Conservation (phyloP, 2,113 vertebrate species). For the Protobothrops flavoviridis region DNA sequence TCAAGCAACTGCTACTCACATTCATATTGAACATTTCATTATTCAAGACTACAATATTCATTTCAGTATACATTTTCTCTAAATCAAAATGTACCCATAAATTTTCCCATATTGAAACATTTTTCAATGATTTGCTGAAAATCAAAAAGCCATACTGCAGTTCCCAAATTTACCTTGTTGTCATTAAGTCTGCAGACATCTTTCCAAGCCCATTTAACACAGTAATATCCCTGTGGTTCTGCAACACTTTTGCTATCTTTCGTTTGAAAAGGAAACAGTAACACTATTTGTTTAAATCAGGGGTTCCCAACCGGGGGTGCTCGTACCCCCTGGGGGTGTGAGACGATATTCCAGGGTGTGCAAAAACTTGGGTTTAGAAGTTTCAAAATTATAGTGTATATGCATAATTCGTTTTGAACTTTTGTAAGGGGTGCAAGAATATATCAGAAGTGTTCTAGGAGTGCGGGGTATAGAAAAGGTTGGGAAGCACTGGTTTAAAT, state of each 20-base stretch:
- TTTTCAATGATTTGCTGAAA: background rate
- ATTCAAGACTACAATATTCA: background rate
- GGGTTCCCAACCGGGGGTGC: too few relatives aligned
- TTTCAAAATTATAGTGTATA: too few relatives aligned
- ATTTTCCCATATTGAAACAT: background rate
- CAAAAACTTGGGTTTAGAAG: too few relatives aligned
- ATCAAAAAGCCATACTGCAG: background rate
- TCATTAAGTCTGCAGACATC: background rate
- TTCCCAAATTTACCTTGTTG: background rate
- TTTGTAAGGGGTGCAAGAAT: too few relatives aligned
- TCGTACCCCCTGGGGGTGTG: too few relatives aligned
- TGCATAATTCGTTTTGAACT: too few relatives aligned
- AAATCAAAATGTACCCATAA: background rate
- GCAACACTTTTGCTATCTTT: too few relatives aligned
- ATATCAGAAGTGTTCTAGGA: too few relatives aligned
- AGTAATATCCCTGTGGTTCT: background rate
- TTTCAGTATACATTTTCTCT: background rate
- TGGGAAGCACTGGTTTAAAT: background rate
- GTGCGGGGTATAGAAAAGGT: too few relatives aligned
- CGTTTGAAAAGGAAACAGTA: too few relatives aligned
- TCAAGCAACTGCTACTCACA: background rate
- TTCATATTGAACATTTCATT: background rate
- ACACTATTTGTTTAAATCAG: too few relatives aligned
- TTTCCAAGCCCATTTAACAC: background rate
- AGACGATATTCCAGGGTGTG: too few relatives aligned